These are phyloP conservation scores for Xylocopa sonorina DNA, from an alignment of 1,140 invertebrate genomes.

Conservation along the genomic window DNA sequence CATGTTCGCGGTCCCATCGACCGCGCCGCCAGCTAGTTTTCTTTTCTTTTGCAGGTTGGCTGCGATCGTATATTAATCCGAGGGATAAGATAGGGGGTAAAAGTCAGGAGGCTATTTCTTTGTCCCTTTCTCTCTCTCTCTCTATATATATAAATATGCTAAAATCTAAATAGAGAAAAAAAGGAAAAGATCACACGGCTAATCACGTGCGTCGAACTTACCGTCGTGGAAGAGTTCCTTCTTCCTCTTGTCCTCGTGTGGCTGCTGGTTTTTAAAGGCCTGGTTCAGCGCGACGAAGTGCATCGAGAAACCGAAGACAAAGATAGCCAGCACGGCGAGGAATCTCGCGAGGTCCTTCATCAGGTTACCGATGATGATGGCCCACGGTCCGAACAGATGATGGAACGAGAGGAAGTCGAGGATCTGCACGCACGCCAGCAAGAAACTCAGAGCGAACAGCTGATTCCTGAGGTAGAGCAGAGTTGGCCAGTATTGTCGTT, in stretches of 20 bases:
- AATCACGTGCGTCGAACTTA: conserved; percentile 76
- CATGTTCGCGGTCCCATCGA: conserved; percentile 46
- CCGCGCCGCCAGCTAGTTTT: conserved; percentile 12
- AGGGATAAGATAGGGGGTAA: conserved; percentile 39
- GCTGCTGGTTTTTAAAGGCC: conserved; percentile 86
- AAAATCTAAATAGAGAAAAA: neutral
- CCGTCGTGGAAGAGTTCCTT: conserved; percentile 86
- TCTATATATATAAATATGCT: too few relatives aligned
- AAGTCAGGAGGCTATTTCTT: conserved; percentile 24
- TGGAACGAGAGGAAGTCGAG: conserved; percentile 99
- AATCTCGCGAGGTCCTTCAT: conserved; percentile 97
- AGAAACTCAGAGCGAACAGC: conserved; percentile 95
- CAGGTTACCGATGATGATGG: conserved; percentile 94
- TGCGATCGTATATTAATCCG: conserved; percentile 42
- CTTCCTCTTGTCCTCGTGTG: conserved; percentile 76
- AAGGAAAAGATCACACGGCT: neutral
- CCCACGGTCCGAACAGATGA: conserved; percentile 99
- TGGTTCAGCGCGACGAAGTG: conserved; percentile 98
- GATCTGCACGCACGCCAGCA: conserved; percentile 98
- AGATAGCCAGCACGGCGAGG: conserved; percentile 97
- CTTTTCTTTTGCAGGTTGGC: neutral
- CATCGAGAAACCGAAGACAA: conserved; percentile 99
- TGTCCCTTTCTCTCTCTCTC: conserved; percentile 4
- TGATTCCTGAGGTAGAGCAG: conserved; percentile 97
- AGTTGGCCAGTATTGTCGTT: conserved; percentile 89